Percentiles rank a stretch among this genome's conserved stretches.
Evolutionary conservation across 2,113 vertebrate species (phyloP).

Genomic region (Varanus komodoensis): DNA sequence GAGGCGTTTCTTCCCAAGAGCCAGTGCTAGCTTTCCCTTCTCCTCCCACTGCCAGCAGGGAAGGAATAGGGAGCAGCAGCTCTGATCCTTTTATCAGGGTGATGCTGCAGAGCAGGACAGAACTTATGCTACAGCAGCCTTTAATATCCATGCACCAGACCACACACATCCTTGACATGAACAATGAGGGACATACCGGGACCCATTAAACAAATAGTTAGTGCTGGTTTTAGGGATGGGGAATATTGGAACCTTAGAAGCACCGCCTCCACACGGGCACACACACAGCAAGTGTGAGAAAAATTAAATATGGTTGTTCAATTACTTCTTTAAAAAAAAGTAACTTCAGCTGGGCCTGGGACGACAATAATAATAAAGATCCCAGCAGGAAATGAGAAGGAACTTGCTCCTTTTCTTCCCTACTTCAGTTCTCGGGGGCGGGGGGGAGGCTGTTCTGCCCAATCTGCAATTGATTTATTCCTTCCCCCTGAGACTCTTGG

Average conservation of each 20-base stretch:
- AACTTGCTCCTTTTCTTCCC: neutral
- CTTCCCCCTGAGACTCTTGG: neutral
- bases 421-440: neutral
- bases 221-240: neutral
- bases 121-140: neutral
- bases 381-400: neutral
- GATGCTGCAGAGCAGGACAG: neutral
- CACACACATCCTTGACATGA: neutral
- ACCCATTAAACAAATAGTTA: neutral
- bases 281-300: neutral
- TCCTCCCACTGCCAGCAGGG: too few species aligned
- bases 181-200: too few species aligned
- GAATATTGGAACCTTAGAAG: neutral
- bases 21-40: neutral
- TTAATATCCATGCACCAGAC: neutral
- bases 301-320: too few species aligned
- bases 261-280: neutral
- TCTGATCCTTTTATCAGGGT: neutral
- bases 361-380: neutral
- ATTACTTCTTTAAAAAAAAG: too few species aligned
- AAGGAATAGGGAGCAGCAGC: neutral
- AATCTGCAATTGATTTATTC: neutral
- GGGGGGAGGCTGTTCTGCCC: neutral
- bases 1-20: neutral
- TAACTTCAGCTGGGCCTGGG: too few species aligned